phyloP scores from a whole-genome alignment of 1,140 invertebrate genomes.

The Apis cerana region DNA sequence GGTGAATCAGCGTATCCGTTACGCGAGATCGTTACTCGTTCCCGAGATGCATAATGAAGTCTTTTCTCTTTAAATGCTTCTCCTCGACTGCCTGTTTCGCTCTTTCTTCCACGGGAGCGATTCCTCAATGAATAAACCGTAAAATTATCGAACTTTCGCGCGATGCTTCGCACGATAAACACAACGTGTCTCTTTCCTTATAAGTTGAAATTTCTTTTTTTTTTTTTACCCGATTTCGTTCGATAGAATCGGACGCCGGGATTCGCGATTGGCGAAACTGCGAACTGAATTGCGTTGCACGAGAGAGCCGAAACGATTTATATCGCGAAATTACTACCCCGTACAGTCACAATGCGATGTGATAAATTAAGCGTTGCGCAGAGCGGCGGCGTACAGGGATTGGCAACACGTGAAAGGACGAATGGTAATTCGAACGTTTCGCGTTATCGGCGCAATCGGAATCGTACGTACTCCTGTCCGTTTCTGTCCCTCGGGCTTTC shows the following conservation, averaged over 20 bases:
- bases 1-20: constrained; percentile 41
- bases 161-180: not conserved
- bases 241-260: not conserved
- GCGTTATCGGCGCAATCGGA: constrained; percentile 40
- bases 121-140: constrained; percentile 32
- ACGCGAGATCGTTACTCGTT: not conserved
- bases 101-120: constrained; percentile 13
- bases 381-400: not conserved
- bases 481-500: constrained; percentile 40
- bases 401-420: constrained; percentile 37
- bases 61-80: constrained; percentile 58
- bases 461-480: constrained; percentile 5
- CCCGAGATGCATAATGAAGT: constrained; percentile 45
- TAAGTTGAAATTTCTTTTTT: constrained; percentile 3
- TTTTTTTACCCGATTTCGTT: not conserved
- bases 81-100: constrained; percentile 38
- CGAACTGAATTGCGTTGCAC: not conserved
- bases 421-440: constrained; percentile 46
- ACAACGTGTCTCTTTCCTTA: no score
- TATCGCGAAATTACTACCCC: constrained; percentile 44
- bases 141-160: constrained; percentile 36
- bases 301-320: constrained; percentile 40
- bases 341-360: constrained; percentile 24
- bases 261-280: constrained; percentile 23
- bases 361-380: constrained; percentile 40